Evolutionary conservation across 2,888 invertebrate species (phyloP).

Genomic region (Eupeodes latifasciatus): DNA sequence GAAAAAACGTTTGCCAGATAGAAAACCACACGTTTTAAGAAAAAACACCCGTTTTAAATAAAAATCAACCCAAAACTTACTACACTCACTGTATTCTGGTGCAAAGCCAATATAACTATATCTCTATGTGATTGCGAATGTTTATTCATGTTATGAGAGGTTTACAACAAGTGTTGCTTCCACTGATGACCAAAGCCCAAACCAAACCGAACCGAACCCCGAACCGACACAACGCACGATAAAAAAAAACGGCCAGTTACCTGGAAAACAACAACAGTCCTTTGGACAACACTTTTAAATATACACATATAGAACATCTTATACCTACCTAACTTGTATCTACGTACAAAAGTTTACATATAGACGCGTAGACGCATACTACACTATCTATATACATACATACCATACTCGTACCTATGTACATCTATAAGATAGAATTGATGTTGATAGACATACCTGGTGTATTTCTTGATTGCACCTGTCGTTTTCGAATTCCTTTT

Average conservation of each 20-base stretch:
- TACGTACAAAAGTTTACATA: no score
- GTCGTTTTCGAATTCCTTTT: constrained; percentile 70
- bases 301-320: neutral
- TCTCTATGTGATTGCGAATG: constrained; percentile 31
- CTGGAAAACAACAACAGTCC: constrained; percentile 49
- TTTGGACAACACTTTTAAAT: constrained; percentile 24
- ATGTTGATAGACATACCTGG: constrained; percentile 32
- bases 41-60: no score
- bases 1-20: no score
- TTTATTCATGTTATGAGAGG: constrained; percentile 61
- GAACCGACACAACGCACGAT: constrained; percentile 14
- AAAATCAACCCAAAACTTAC: neutral
- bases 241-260: constrained; percentile 45
- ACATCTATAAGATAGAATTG: neutral
- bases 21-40: no score
- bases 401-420: neutral
- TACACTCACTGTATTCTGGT: neutral
- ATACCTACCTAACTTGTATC: no score
- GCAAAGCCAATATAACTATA: neutral
- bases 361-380: no score
- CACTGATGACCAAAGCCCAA: constrained; percentile 34
- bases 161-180: constrained; percentile 60
- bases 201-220: constrained; percentile 25
- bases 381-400: neutral
- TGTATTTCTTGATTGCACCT: constrained; percentile 67